These are phyloP conservation scores for Acrobeloides nanus DNA, from an alignment of 2,888 invertebrate species.

Conservation along the genomic window DNA sequence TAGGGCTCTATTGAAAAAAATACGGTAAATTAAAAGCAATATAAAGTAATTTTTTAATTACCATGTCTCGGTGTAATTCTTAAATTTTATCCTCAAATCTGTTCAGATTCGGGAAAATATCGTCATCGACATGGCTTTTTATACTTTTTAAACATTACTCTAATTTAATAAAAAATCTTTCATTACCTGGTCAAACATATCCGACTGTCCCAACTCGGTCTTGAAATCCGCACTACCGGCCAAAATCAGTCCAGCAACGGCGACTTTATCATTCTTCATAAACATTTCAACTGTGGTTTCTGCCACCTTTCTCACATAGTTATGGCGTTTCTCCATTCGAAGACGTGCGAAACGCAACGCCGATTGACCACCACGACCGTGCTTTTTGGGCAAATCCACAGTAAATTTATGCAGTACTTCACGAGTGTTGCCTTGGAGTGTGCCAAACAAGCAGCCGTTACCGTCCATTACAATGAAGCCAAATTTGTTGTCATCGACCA, in stretches of 20 bases:
- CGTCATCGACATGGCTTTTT: too few species aligned
- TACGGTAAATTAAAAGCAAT: too few species aligned
- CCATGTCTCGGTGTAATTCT: too few species aligned
- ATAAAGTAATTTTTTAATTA: too few species aligned
- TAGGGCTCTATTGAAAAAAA: too few species aligned
- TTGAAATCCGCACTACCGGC: conserved; percentile 99
- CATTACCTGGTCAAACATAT: conserved; percentile 99
- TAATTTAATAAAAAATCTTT: too few species aligned
- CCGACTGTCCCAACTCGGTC: conserved; percentile 96
- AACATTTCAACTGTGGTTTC: conserved; percentile 92
- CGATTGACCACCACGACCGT: conserved; percentile 98
- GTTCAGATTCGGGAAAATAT: too few species aligned
- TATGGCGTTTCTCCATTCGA: conserved; percentile 98
- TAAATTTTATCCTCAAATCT: too few species aligned
- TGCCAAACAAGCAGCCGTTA: conserved; percentile 97
- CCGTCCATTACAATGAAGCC: conserved; percentile 99
- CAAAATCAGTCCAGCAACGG: conserved; percentile 90
- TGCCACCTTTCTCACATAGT: conserved; percentile 95
- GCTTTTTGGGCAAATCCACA: conserved; percentile 97
- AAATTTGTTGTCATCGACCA: conserved; percentile 98
- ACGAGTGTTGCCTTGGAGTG: conserved; percentile 85
- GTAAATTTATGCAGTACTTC: conserved; percentile 92
- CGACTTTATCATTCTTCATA: conserved; percentile 92
- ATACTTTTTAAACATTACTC: too few species aligned
- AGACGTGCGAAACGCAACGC: conserved; percentile 97